A percentile compares a stretch with the other conserved stretches of the same genome.
These are phyloP conservation scores for Luehdorfia chinensis DNA, from an alignment of 1,140 invertebrate genomes.

Conservation along the genomic window DNA sequence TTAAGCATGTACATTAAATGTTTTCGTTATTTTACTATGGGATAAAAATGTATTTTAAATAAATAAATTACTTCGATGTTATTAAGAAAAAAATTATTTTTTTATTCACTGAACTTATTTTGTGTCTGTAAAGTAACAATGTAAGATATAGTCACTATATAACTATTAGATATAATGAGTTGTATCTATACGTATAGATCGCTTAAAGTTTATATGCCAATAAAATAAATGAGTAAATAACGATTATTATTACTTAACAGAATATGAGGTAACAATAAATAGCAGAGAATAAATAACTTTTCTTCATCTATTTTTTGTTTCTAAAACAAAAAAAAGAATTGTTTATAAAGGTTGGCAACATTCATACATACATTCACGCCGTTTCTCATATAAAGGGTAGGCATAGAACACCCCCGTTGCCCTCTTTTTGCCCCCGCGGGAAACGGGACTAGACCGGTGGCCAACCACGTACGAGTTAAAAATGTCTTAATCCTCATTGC, in stretches of 20 bases:
- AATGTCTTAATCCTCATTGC: too few relatives aligned
- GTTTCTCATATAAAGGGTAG: too few relatives aligned
- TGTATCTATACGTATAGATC: slow-evolving; percentile 53
- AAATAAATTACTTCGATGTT: slow-evolving; percentile 50
- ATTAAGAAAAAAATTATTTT: slow-evolving; percentile 63
- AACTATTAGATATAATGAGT: slow-evolving; percentile 44
- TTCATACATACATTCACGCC: too few relatives aligned
- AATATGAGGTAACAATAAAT: neutral
- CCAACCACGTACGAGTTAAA: too few relatives aligned
- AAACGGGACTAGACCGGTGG: too few relatives aligned
- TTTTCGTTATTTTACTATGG: slow-evolving; percentile 31
- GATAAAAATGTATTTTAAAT: slow-evolving; percentile 44
- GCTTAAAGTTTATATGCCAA: slow-evolving; percentile 73
- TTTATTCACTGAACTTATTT: slow-evolving; percentile 61
- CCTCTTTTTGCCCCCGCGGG: too few relatives aligned
- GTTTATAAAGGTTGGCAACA: too few relatives aligned
- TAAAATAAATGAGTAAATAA: slow-evolving; percentile 56
- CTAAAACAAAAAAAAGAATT: too few relatives aligned
- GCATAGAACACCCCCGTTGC: too few relatives aligned
- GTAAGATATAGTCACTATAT: slow-evolving; percentile 68
- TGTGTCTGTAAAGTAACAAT: slow-evolving; percentile 63
- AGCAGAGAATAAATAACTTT: neutral
- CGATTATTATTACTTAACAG: slow-evolving; percentile 35
- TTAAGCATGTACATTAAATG: slow-evolving; percentile 27
- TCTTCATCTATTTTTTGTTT: too few relatives aligned